Percentiles rank a stretch among this genome's conserved stretches.
phyloP scores from a whole-genome alignment of 2,888 invertebrate species.

The Trachelus tabidus region DNA sequence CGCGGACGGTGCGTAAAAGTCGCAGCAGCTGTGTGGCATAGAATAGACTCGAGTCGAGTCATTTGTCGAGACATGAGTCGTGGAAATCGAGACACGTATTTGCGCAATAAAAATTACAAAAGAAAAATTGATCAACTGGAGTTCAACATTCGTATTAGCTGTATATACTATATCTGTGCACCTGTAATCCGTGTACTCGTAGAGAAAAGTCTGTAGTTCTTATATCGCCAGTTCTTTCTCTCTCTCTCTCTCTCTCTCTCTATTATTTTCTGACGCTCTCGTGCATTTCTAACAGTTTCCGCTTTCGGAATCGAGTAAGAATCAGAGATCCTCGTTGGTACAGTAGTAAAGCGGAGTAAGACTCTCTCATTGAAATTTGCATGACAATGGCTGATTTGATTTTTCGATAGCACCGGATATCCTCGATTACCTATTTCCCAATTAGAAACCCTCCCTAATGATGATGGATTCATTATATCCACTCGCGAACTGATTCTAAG shows the following conservation, averaged over 20 bases:
- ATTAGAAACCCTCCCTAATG: not conserved
- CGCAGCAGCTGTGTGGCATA: not conserved
- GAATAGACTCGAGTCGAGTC: not conserved
- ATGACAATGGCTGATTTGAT: constrained; percentile 46
- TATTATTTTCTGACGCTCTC: not conserved
- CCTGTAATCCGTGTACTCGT: no score
- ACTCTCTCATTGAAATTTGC: constrained; percentile 41
- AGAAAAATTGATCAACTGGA: no score
- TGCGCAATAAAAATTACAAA: not conserved
- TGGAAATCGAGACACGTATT: not conserved
- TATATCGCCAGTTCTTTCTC: not conserved
- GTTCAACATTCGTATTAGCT: no score
- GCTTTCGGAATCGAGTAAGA: not conserved
- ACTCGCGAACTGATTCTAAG: not conserved
- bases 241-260: not conserved
- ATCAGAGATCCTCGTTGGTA: not conserved
- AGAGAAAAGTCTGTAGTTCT: not conserved
- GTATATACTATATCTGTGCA: no score
- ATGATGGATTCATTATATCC: not conserved
- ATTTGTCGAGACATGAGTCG: no score
- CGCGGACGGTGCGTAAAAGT: not conserved
- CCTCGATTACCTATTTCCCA: not conserved
- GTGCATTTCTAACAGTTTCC: not conserved
- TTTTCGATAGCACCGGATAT: not conserved
- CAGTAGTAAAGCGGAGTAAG: not conserved